Conservation (phyloP, 1,140 invertebrate species). For the Rhopalosiphum maidis region DNA sequence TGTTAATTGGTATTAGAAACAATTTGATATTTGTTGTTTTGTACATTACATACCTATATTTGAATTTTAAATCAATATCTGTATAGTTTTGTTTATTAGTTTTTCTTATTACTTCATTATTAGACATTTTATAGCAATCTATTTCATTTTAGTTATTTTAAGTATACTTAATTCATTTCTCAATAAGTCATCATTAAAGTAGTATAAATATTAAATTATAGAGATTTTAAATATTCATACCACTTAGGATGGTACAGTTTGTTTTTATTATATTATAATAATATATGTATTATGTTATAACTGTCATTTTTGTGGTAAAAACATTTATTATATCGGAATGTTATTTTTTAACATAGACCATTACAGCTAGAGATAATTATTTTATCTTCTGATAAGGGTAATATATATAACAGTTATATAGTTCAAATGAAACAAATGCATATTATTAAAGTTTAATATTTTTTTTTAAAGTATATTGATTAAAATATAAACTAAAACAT, state of each 20-base stretch:
- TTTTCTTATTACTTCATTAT: neutral
- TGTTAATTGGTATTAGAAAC: neutral
- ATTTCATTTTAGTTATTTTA: neutral
- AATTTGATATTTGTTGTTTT: neutral
- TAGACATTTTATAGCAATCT: neutral
- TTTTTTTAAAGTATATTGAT: neutral
- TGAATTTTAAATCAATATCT: neutral
- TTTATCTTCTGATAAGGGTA: slow-evolving; percentile 25
- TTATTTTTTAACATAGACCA: neutral
- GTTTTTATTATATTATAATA: neutral
- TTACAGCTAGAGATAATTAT: neutral
- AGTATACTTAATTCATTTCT: neutral
- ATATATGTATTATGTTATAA: neutral
- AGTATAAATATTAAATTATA: neutral
- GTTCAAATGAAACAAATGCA: neutral
- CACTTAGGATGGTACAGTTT: neutral
- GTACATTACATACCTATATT: too few relatives aligned
- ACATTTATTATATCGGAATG: neutral
- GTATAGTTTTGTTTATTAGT: neutral
- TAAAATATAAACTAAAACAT: neutral
- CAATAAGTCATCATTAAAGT: neutral
- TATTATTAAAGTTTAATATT: neutral
- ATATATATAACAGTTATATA: neutral
- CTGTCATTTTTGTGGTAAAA: neutral
- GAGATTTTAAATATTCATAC: neutral